phyloP scores from a whole-genome alignment of 2,113 vertebrate species.

The Porphyrio hochstetteri region DNA sequence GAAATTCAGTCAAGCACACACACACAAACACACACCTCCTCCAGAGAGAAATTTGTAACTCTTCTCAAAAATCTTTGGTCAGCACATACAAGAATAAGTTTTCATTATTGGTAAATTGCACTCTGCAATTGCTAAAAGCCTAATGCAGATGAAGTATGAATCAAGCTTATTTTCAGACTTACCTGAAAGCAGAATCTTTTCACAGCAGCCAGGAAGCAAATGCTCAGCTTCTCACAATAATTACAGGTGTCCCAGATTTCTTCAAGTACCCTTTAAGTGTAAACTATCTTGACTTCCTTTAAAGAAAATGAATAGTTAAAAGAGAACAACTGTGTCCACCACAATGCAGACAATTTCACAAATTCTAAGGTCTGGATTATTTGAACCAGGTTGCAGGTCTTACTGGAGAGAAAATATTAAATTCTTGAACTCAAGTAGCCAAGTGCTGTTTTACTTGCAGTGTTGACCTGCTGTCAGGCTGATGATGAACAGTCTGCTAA shows the following conservation, averaged over 20 bases:
- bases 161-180: not conserved
- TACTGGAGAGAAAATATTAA: not conserved
- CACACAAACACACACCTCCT: not conserved
- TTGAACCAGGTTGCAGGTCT: not conserved
- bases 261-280: not conserved
- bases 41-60: not conserved
- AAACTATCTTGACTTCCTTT: not conserved
- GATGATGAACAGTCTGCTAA: slow-evolving; percentile 34
- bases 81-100: not conserved
- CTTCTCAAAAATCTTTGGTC: not conserved
- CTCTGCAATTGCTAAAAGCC: not conserved
- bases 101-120: not conserved
- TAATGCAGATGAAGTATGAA: not conserved
- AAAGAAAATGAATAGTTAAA: slow-evolving; percentile 8
- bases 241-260: not conserved
- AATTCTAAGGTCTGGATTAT: not conserved
- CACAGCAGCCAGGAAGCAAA: not conserved
- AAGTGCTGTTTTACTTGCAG: not conserved
- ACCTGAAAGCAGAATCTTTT: not conserved
- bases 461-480: not conserved
- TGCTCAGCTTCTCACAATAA: not conserved
- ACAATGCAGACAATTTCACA: not conserved
- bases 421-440: not conserved
- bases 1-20: not conserved
- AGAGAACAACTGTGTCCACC: not conserved